phyloP scores from a whole-genome alignment of 2,797 vertebrate species.

The Myotis daubentonii region DNA sequence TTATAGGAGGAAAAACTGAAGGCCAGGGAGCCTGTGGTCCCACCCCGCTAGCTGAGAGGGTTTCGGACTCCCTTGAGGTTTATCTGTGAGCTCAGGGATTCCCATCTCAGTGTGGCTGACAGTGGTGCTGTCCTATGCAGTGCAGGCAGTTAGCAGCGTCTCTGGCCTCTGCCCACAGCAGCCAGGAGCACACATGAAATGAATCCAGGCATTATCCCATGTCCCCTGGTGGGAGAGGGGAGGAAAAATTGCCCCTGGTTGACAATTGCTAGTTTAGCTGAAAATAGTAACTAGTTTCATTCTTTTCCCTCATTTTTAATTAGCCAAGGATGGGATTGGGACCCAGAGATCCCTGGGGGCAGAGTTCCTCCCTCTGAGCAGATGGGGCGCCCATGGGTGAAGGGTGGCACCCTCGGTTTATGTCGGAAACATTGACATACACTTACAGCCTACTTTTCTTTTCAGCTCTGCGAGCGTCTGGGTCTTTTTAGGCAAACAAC shows the following conservation, averaged over 20 bases:
- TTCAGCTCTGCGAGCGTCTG: slow-evolving; percentile 61
- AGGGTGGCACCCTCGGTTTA: background rate
- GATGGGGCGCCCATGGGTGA: background rate
- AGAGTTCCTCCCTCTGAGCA: background rate
- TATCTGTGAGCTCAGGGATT: background rate
- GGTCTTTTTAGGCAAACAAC: slow-evolving; percentile 77
- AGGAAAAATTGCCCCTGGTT: background rate
- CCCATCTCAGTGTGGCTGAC: accelerated
- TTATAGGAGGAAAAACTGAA: background rate
- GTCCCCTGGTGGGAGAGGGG: accelerated
- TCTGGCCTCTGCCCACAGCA: background rate
- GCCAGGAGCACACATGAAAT: background rate
- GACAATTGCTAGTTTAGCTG: background rate
- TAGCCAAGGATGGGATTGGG: background rate
- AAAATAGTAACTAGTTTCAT: background rate
- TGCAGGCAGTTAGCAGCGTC: background rate
- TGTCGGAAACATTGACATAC: accelerated
- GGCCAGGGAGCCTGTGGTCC: background rate
- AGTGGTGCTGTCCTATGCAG: background rate
- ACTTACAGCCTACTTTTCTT: background rate
- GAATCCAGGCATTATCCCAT: background rate
- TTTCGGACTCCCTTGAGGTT: background rate
- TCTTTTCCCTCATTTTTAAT: background rate
- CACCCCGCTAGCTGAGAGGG: background rate
- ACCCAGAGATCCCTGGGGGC: background rate